Conservation (phyloP, 2,113 vertebrate species). For the Bambusicola thoracicus region DNA sequence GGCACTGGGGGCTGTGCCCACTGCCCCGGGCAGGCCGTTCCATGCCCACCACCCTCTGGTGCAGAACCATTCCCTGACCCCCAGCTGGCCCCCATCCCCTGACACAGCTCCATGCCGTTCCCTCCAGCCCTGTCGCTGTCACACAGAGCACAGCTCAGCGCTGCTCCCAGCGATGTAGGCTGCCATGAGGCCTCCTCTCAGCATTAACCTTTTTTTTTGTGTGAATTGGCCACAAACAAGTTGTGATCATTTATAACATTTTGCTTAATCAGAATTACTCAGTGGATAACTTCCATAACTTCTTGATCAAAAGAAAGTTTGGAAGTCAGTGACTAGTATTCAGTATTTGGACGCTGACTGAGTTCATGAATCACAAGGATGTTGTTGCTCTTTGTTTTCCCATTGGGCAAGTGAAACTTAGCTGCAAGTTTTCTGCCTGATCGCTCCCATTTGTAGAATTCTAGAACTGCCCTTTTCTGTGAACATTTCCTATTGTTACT, state of each 20-base stretch:
- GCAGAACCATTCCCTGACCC: not conserved
- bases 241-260: not conserved
- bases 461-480: not conserved
- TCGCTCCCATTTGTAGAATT: not conserved
- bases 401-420: not conserved
- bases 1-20: not conserved
- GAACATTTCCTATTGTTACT: constrained; percentile 4
- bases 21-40: not conserved
- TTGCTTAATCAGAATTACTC: not conserved
- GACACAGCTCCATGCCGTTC: not conserved
- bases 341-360: not conserved
- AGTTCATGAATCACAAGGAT: not conserved
- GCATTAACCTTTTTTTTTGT: not conserved
- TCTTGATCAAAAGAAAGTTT: not conserved
- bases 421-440: not conserved
- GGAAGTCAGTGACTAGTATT: not conserved
- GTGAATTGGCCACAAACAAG: not conserved
- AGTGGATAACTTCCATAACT: not conserved
- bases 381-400: not conserved
- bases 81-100: not conserved
- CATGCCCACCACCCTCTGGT: not conserved
- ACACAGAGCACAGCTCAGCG: not conserved
- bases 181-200: not conserved
- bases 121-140: not conserved
- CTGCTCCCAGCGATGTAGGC: not conserved